Percentiles rank a stretch among this genome's conserved stretches.
Conservation (phyloP, 2,888 invertebrate species). For the Apodemia hepburni region DNA sequence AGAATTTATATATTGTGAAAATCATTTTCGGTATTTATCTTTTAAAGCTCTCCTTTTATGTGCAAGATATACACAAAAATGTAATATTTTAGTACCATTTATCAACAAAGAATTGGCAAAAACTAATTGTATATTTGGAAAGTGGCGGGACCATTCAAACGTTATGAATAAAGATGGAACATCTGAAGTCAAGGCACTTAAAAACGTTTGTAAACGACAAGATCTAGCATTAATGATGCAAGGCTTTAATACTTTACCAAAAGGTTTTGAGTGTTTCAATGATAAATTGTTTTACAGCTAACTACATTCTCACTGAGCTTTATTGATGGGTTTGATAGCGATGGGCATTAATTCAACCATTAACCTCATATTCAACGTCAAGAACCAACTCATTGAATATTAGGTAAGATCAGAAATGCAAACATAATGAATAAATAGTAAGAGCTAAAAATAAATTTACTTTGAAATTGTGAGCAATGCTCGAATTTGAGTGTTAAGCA, state of each 20-base stretch:
- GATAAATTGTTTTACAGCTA: conserved; percentile 38
- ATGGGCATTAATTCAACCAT: too few relatives aligned
- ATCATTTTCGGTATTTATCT: conserved; percentile 66
- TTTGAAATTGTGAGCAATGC: too few relatives aligned
- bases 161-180: conserved; percentile 52
- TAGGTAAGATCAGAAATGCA: too few relatives aligned
- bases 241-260: conserved; percentile 49
- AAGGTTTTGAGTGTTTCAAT: conserved; percentile 57
- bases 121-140: conserved; percentile 65
- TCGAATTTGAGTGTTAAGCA: too few relatives aligned
- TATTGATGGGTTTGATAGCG: too few relatives aligned
- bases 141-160: conserved; percentile 62
- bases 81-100: conserved; percentile 49
- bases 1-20: conserved; percentile 62
- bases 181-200: conserved; percentile 40
- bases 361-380: too few relatives aligned
- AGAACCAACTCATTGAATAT: too few relatives aligned
- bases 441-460: too few relatives aligned
- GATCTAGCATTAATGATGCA: conserved; percentile 55
- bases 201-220: conserved; percentile 52
- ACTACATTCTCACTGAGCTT: neutral
- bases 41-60: conserved; percentile 63
- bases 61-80: conserved; percentile 58
- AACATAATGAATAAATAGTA: too few relatives aligned
- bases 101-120: conserved; percentile 56